These are phyloP conservation scores for Myotis davidii DNA, from an alignment of 2,113 vertebrate species.

Conservation along the genomic window DNA sequence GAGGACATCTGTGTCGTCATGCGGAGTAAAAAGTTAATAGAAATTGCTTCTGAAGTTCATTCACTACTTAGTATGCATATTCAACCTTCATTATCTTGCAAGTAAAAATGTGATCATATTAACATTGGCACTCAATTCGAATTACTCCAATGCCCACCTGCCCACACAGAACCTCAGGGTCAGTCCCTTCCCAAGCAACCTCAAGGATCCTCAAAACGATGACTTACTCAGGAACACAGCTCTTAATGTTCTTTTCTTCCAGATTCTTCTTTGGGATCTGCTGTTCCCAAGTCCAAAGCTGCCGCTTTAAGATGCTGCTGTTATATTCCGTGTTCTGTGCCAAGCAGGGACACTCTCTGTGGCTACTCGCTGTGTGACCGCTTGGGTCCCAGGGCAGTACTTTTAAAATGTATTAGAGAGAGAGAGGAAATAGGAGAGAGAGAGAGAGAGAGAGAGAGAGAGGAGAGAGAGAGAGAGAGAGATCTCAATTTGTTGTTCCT, in stretches of 20 bases:
- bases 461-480: too few relatives aligned
- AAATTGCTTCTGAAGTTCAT: background rate
- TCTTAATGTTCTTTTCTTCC: background rate
- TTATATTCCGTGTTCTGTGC: rapidly evolving
- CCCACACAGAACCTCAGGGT: background rate
- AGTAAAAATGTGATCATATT: background rate
- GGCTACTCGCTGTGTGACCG: background rate
- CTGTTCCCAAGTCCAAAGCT: background rate
- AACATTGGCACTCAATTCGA: background rate
- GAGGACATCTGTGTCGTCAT: background rate
- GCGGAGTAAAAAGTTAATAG: background rate
- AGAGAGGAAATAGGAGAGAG: too few relatives aligned
- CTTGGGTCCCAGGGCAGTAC: too few relatives aligned
- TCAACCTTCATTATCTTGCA: background rate
- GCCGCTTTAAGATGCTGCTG: background rate
- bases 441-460: too few relatives aligned
- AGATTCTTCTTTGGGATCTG: background rate
- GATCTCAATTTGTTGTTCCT: background rate
- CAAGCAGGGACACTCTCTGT: background rate
- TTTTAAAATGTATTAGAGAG: background rate
- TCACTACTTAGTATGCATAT: background rate
- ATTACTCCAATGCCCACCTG: background rate
- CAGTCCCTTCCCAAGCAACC: background rate
- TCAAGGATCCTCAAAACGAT: background rate
- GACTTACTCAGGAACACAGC: background rate